Percentiles rank a stretch among this genome's conserved stretches.
These are phyloP conservation scores for Antitype chi DNA, from an alignment of 2,888 invertebrate genomes.

Conservation along the genomic window DNA sequence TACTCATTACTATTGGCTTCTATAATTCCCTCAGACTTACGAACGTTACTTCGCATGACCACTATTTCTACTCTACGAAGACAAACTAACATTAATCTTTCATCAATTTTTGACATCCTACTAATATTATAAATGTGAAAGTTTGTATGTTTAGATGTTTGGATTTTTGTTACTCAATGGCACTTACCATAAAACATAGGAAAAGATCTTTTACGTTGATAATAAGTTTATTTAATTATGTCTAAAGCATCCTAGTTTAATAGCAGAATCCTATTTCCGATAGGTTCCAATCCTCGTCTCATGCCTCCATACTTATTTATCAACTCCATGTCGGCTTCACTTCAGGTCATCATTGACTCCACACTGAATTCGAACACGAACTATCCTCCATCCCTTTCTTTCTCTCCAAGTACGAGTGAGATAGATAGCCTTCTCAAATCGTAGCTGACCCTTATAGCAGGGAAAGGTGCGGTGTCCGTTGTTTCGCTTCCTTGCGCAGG, in stretches of 20 bases:
- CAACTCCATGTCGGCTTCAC: conserved; percentile 42
- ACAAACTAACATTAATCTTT: background rate
- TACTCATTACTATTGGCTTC: background rate
- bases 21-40: background rate
- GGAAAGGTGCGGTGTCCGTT: conserved; percentile 69
- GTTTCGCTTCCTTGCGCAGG: conserved; percentile 70
- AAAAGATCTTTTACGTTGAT: background rate
- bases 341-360: conserved; percentile 46
- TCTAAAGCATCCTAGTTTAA: background rate
- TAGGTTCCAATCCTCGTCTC: conserved; percentile 6
- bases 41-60: background rate
- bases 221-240: conserved; percentile 10
- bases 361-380: conserved; percentile 55
- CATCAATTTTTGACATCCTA: background rate
- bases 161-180: too few relatives aligned
- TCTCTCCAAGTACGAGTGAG: conserved; percentile 26
- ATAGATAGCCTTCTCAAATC: conserved; percentile 49
- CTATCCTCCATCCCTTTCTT: conserved; percentile 39
- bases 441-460: conserved; percentile 61
- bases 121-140: too few relatives aligned
- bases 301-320: conserved; percentile 40
- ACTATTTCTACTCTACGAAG: background rate
- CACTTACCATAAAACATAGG: background rate
- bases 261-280: background rate
- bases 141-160: too few relatives aligned